phyloP scores from a whole-genome alignment of 2,113 vertebrate genomes.

The Syngnathus floridae region DNA sequence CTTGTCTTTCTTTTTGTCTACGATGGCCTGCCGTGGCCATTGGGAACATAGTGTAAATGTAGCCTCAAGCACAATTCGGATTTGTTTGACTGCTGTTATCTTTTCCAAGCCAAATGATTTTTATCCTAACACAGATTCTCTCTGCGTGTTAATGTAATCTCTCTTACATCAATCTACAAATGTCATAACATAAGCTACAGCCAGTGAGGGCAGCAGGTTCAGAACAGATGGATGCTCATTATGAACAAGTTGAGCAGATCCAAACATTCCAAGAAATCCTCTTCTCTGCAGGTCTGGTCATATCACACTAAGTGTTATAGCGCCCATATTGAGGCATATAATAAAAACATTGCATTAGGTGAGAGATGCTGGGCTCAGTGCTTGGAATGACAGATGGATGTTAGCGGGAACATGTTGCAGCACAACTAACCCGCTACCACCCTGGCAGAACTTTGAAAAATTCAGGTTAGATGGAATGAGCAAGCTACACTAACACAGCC shows the following conservation, averaged over 20 bases:
- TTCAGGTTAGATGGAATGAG: constrained; percentile 32
- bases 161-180: constrained; percentile 29
- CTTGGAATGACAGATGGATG: constrained; percentile 56
- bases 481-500: constrained; percentile 45
- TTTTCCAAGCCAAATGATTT: not conserved
- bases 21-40: not conserved
- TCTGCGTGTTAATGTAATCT: constrained; percentile 13
- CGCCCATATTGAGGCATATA: constrained; percentile 48
- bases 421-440: constrained; percentile 48
- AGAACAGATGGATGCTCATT: constrained; percentile 52
- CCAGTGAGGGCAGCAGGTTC: constrained; percentile 35
- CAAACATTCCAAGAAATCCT: constrained; percentile 24
- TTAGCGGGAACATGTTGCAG: constrained; percentile 58
- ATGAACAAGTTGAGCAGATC: constrained; percentile 37
- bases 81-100: not conserved
- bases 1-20: not conserved
- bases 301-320: constrained; percentile 32
- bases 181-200: constrained; percentile 20
- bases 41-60: not conserved
- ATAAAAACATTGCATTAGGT: constrained; percentile 57
- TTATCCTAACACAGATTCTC: not conserved
- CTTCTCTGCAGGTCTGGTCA: constrained; percentile 25
- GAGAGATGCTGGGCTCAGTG: constrained; percentile 35
- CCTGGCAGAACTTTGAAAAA: constrained; percentile 47
- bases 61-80: not conserved